phyloP scores from a whole-genome alignment of 35 echinoderm and acorn worm genomes.

The Lytechinus variegatus region DNA sequence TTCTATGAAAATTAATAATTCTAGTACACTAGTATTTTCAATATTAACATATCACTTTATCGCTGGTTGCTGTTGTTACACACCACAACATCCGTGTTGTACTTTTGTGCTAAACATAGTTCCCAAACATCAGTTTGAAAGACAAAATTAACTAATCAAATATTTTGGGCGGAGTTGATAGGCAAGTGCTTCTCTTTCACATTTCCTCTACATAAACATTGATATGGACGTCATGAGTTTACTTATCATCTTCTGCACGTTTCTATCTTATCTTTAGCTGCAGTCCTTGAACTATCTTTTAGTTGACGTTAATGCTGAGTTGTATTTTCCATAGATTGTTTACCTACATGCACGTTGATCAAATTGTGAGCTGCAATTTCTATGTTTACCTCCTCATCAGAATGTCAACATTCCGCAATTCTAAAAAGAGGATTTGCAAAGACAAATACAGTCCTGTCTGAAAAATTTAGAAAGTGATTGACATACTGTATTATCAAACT shows the following conservation, averaged over 20 bases:
- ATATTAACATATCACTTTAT: no score
- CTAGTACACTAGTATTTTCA: no score
- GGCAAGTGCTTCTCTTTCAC: not conserved
- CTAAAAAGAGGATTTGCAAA: not conserved
- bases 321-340: not conserved
- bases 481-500: not conserved
- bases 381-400: not conserved
- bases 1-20: no score
- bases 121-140: not conserved
- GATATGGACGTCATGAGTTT: not conserved
- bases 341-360: not conserved
- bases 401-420: not conserved
- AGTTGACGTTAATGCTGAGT: not conserved
- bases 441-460: not conserved
- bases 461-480: not conserved
- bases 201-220: not conserved
- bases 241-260: not conserved
- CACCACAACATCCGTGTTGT: not conserved
- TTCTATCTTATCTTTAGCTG: not conserved
- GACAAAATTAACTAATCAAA: not conserved
- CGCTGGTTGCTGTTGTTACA: no score
- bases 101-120: not conserved
- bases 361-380: not conserved
- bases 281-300: not conserved
- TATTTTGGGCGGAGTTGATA: not conserved